Conservation (phyloP, 2,113 vertebrate genomes). For the Daphoenositta chrysoptera region DNA sequence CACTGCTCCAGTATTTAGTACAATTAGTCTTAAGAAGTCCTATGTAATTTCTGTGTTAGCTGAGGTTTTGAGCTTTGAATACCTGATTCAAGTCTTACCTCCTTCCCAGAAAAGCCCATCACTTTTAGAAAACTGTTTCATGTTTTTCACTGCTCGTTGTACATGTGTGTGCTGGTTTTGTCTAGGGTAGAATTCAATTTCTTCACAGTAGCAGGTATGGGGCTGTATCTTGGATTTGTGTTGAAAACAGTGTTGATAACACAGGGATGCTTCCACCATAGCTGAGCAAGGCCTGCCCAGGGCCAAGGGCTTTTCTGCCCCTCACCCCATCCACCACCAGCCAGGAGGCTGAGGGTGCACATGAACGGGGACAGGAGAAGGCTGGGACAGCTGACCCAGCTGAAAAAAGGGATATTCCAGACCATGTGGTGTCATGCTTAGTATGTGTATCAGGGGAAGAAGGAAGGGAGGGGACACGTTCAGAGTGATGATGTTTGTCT, state of each 20-base stretch:
- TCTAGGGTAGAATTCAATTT: background rate
- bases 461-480: background rate
- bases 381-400: background rate
- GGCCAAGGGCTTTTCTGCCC: background rate
- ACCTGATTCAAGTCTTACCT: background rate
- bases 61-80: background rate
- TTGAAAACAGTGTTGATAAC: background rate
- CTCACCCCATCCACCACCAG: background rate
- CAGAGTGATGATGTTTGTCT: background rate
- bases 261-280: background rate
- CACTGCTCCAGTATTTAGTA: background rate
- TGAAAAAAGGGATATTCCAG: too few species aligned
- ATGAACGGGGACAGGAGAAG: rapidly evolving
- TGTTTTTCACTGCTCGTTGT: background rate
- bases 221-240: background rate
- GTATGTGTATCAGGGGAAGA: too few species aligned
- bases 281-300: background rate
- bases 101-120: background rate
- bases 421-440: too few species aligned
- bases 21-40: background rate
- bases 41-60: background rate
- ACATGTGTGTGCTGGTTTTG: background rate
- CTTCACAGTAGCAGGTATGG: background rate
- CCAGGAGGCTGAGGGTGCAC: rapidly evolving
- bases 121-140: background rate